Evolutionary conservation across 2,113 vertebrate species (phyloP).

Genomic region (Mugil cephalus): DNA sequence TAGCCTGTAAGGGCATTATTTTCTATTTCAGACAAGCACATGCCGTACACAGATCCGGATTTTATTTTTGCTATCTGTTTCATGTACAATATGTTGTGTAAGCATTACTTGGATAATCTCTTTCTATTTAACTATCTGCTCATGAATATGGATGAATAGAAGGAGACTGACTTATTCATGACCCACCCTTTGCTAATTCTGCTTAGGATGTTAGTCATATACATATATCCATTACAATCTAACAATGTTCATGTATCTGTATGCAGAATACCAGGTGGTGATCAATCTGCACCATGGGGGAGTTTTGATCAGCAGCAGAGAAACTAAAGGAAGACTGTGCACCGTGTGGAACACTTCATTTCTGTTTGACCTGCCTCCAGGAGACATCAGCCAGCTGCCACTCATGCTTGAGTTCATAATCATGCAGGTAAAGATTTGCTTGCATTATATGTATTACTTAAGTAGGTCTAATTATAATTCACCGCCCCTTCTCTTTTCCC

Average conservation of each 20-base stretch:
- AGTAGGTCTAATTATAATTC: too few species aligned
- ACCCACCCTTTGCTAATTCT: too few species aligned
- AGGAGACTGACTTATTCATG: too few species aligned
- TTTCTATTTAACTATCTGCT: constrained; percentile 2
- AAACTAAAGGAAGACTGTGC: constrained; percentile 67
- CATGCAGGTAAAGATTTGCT: constrained; percentile 71
- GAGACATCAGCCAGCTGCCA: constrained; percentile 73
- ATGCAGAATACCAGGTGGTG: constrained; percentile 78
- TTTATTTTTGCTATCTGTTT: constrained; percentile 46
- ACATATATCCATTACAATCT: too few species aligned
- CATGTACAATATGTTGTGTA: constrained; percentile 24
- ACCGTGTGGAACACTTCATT: constrained; percentile 82
- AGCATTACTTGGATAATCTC: constrained; percentile 20
- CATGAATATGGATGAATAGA: background rate
- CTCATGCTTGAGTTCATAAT: constrained; percentile 78
- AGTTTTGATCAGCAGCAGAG: constrained; percentile 68
- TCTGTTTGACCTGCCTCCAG: constrained; percentile 80
- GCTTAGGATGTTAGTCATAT: too few species aligned
- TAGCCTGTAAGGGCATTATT: constrained; percentile 35
- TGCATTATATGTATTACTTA: too few species aligned
- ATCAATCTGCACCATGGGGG: constrained; percentile 72
- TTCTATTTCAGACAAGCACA: constrained; percentile 26
- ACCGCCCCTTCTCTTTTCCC: background rate
- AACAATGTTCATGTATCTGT: constrained; percentile 1
- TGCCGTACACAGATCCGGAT: constrained; percentile 17